Percentiles rank a stretch among this genome's conserved stretches.
These are phyloP conservation scores for Columbina picui DNA, from an alignment of 2,113 vertebrate genomes.

Conservation along the genomic window DNA sequence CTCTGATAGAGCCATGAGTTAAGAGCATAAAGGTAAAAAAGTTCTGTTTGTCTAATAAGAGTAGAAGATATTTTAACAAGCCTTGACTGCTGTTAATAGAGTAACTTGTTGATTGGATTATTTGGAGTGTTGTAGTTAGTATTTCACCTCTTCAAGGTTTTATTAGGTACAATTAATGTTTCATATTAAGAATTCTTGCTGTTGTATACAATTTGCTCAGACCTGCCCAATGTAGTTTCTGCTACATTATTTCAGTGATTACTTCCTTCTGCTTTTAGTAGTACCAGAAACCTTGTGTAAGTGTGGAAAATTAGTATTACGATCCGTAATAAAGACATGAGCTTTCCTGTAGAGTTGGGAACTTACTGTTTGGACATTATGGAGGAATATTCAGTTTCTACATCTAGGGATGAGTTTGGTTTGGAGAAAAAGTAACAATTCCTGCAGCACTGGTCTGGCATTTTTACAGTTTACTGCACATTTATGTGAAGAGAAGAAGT, in stretches of 20 bases:
- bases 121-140: neutral
- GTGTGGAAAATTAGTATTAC: neutral
- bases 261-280: neutral
- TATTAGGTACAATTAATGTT: neutral
- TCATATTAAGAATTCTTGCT: neutral
- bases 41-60: neutral
- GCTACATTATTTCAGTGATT: neutral
- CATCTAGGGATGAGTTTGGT: neutral
- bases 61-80: neutral
- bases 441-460: neutral
- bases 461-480: neutral
- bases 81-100: neutral
- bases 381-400: neutral
- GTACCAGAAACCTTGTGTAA: neutral
- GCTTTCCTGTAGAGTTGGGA: neutral
- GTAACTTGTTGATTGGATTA: neutral
- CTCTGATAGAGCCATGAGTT: neutral
- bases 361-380: neutral
- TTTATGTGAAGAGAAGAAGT: neutral
- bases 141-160: neutral
- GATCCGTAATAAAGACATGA: neutral
- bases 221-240: neutral
- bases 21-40: neutral
- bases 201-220: neutral
- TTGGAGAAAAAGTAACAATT: neutral